Percentiles rank a stretch among this genome's conserved stretches.
These are phyloP conservation scores for Malurus leucopterus DNA, from an alignment of 2,797 vertebrate genomes.

Conservation along the genomic window DNA sequence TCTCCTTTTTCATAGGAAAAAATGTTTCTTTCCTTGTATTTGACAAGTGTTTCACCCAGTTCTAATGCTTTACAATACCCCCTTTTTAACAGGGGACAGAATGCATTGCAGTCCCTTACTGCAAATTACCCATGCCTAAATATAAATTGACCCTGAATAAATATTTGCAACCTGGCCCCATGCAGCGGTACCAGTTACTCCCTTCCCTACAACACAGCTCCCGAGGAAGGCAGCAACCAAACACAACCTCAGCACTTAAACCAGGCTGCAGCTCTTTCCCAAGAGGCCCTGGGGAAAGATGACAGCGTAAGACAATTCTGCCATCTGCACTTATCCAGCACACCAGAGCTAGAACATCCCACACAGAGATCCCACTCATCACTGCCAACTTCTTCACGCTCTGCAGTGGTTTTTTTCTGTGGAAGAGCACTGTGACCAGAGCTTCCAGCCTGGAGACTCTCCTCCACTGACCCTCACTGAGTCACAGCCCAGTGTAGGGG, in stretches of 20 bases:
- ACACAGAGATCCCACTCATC: not conserved
- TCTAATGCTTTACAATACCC: not conserved
- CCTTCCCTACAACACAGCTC: not conserved
- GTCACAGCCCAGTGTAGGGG: not conserved
- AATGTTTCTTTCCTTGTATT: not conserved
- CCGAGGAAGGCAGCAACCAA: not conserved
- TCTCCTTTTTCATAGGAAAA: not conserved
- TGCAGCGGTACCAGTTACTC: not conserved
- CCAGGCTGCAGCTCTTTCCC: not conserved
- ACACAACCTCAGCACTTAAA: not conserved
- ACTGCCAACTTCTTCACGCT: not conserved
- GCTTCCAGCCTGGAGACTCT: not conserved
- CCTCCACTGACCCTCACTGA: not conserved
- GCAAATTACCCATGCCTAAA: not conserved
- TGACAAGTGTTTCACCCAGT: not conserved
- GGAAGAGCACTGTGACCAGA: not conserved
- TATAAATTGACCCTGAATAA: not conserved
- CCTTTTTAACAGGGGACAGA: not conserved
- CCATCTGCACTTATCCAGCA: not conserved
- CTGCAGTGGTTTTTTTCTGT: not conserved
- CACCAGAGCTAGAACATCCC: not conserved
- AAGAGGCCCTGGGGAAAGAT: not conserved
- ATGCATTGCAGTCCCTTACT: not conserved
- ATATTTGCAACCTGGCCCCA: not conserved
- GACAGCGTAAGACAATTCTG: not conserved